Evolutionary conservation across 2,888 invertebrate species (phyloP).

Genomic region (Trissolcus japonicus): DNA sequence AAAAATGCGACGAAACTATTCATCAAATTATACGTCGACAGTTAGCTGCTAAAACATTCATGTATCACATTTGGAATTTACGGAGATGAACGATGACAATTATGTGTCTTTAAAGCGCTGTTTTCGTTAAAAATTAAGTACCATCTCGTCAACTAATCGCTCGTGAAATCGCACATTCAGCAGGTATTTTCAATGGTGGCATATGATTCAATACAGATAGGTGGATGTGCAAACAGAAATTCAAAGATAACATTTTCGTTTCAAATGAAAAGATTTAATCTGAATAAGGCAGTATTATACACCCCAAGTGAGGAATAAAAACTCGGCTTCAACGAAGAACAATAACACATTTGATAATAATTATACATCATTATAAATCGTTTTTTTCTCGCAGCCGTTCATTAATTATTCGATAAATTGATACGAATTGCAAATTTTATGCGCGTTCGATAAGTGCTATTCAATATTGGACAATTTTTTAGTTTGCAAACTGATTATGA

Average conservation of each 20-base stretch:
- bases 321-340: too few species aligned
- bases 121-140: conserved; percentile 51
- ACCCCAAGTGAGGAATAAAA: too few species aligned
- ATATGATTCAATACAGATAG: conserved; percentile 2
- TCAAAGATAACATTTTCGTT: conserved; percentile 2
- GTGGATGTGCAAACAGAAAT: neutral
- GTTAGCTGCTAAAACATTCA: conserved; percentile 26
- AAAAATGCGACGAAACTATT: conserved; percentile 15
- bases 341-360: too few species aligned
- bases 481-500: too few species aligned
- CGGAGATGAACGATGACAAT: conserved; percentile 53
- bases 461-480: too few species aligned
- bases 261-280: neutral
- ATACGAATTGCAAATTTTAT: too few species aligned
- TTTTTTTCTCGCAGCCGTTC: too few species aligned
- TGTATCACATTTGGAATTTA: conserved; percentile 14
- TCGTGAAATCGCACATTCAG: conserved; percentile 58
- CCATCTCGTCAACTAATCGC: conserved; percentile 54
- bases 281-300: too few species aligned
- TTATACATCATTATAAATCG: too few species aligned
- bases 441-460: too few species aligned
- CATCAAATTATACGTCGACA: conserved; percentile 19
- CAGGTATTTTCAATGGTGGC: conserved; percentile 16
- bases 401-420: too few species aligned
- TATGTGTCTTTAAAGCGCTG: conserved; percentile 54